phyloP scores from a whole-genome alignment of 1,140 invertebrate genomes.

The Drosophila pectinifera region DNA sequence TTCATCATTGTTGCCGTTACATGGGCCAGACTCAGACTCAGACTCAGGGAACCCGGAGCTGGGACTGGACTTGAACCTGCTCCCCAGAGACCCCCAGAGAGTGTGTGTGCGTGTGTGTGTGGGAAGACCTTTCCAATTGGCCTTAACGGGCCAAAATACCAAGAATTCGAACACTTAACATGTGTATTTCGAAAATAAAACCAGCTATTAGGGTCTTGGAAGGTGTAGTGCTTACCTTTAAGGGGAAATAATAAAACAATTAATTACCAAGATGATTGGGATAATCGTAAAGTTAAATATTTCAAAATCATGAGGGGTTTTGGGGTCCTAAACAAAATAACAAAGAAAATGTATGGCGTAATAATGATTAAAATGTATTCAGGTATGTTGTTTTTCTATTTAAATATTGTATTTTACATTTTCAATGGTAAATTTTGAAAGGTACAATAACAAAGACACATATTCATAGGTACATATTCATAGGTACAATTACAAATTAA shows the following conservation, averaged over 20 bases:
- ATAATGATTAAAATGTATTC: too few species aligned
- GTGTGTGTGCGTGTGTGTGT: constrained; percentile 9
- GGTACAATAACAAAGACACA: neutral
- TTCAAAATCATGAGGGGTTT: neutral
- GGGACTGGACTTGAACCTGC: neutral
- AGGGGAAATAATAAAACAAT: neutral
- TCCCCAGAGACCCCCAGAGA: constrained; percentile 28
- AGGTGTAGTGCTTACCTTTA: neutral
- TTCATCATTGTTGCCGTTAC: neutral
- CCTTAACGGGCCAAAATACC: neutral
- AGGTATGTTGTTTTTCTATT: too few species aligned
- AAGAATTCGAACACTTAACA: neutral
- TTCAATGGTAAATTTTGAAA: neutral
- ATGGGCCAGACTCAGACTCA: neutral
- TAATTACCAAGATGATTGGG: neutral
- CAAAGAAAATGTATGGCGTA: too few species aligned
- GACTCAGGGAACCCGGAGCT: constrained; percentile 2
- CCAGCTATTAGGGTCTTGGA: neutral
- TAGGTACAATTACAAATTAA: too few species aligned
- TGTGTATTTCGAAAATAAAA: neutral
- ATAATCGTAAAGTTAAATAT: neutral
- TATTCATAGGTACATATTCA: too few species aligned
- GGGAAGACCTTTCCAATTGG: constrained; percentile 32
- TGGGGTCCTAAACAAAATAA: neutral
- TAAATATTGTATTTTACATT: neutral